A percentile compares a stretch with the other conserved stretches of the same genome.
Conservation (phyloP, 2,888 invertebrate species). For the Phyto melanocephala region DNA sequence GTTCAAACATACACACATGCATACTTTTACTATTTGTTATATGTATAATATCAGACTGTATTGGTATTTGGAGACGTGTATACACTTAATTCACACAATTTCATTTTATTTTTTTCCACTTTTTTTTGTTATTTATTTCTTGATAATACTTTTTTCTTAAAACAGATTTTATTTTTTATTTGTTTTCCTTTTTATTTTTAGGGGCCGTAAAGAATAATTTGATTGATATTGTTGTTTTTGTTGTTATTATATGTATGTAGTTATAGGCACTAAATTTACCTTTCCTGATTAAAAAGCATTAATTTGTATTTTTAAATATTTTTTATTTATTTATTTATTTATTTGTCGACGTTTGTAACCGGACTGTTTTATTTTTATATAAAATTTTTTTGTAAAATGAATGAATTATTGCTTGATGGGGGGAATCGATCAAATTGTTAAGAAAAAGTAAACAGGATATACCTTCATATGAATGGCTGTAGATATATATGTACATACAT, state of each 20-base stretch:
- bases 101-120: slow-evolving; percentile 37
- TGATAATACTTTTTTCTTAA: slow-evolving; percentile 48
- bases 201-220: slow-evolving; percentile 20
- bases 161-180: slow-evolving; percentile 46
- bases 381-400: background rate
- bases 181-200: slow-evolving; percentile 41
- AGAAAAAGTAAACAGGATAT: slow-evolving; percentile 4
- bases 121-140: slow-evolving; percentile 40
- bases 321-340: background rate
- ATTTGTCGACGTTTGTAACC: background rate
- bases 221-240: slow-evolving; percentile 27
- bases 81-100: slow-evolving; percentile 59
- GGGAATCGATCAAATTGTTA: slow-evolving; percentile 5
- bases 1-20: too few species aligned
- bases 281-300: too few species aligned
- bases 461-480: background rate
- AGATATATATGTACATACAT: too few species aligned
- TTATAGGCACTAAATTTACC: too few species aligned
- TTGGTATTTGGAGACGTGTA: slow-evolving; percentile 33
- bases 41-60: background rate
- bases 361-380: too few species aligned
- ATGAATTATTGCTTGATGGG: background rate
- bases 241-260: background rate
- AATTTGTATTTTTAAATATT: too few species aligned
- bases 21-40: too few species aligned